Evolutionary conservation across 2,888 invertebrate species (phyloP).

Genomic region (Mylabris sibirica): DNA sequence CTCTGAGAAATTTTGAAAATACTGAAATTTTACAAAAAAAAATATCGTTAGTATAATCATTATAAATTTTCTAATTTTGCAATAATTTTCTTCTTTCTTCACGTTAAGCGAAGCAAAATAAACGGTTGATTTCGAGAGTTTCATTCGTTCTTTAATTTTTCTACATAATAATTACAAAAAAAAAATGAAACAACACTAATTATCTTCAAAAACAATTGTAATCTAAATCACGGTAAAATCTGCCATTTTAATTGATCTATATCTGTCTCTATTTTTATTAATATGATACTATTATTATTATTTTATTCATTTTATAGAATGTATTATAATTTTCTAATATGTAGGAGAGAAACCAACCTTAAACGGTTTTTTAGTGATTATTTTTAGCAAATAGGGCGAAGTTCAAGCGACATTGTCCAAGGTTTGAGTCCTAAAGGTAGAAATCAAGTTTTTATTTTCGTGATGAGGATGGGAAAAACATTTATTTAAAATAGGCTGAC

Average conservation of each 20-base stretch:
- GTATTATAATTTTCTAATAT: not conserved
- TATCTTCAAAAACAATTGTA: slow-evolving; percentile 5
- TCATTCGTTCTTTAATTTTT: not conserved
- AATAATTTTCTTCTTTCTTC: not conserved
- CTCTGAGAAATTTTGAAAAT: no score
- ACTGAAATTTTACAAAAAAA: no score
- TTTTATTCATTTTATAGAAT: not conserved
- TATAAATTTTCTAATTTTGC: not conserved
- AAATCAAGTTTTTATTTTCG: not conserved
- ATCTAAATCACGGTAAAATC: slow-evolving; percentile 15
- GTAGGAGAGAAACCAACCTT: not conserved
- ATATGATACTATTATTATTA: not conserved
- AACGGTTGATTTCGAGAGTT: no score
- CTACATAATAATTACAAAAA: not conserved
- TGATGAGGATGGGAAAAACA: slow-evolving; percentile 13
- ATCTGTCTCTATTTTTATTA: not conserved
- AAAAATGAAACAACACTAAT: not conserved
- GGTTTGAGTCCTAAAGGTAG: no score
- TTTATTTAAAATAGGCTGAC: slow-evolving; percentile 33
- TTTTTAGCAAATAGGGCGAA: no score
- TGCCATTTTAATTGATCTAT: slow-evolving; percentile 1
- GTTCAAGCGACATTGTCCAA: no score
- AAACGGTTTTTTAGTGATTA: no score
- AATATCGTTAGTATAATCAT: no score
- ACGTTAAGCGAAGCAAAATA: no score